Evolutionary conservation across 2,797 vertebrate species (phyloP).

Genomic region (Adrianichthys oophorus): DNA sequence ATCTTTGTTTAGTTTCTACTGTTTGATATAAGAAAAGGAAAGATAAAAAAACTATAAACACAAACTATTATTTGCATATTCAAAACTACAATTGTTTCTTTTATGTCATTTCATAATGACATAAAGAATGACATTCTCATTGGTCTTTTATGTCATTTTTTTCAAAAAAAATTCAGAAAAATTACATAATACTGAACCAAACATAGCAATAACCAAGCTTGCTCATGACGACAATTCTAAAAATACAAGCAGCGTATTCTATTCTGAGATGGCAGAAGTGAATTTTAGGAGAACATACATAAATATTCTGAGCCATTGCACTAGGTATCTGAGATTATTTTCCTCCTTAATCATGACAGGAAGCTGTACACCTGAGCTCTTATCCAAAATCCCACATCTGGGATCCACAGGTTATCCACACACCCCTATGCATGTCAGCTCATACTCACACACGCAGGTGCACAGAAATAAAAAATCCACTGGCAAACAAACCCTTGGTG

Average conservation of each 20-base stretch:
- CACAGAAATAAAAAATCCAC: conserved; percentile 28
- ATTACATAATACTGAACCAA: conserved; percentile 35
- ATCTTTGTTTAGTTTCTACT: conserved; percentile 38
- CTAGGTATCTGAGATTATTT: conserved; percentile 33
- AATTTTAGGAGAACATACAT: conserved; percentile 50
- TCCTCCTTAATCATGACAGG: conserved; percentile 36
- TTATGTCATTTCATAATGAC: no score
- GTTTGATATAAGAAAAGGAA: no score
- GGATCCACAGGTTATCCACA: conserved; percentile 3
- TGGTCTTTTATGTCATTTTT: no score
- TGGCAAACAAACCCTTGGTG: conserved; percentile 34
- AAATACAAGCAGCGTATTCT: conserved; percentile 57
- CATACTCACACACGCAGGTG: conserved; percentile 19
- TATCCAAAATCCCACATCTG: conserved; percentile 41
- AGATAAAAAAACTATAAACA: no score
- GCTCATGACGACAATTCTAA: conserved; percentile 60
- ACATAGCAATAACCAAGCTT: conserved; percentile 33
- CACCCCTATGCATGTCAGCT: conserved; percentile 2
- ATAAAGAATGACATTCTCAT: no score
- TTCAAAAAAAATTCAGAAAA: neutral
- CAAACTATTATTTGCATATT: no score
- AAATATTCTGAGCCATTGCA: conserved; percentile 44
- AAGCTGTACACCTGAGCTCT: conserved; percentile 55
- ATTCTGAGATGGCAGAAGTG: conserved; percentile 48
- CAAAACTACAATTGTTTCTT: no score